phyloP scores from a whole-genome alignment of 2,797 vertebrate genomes.

The Eutrigla gurnardus region DNA sequence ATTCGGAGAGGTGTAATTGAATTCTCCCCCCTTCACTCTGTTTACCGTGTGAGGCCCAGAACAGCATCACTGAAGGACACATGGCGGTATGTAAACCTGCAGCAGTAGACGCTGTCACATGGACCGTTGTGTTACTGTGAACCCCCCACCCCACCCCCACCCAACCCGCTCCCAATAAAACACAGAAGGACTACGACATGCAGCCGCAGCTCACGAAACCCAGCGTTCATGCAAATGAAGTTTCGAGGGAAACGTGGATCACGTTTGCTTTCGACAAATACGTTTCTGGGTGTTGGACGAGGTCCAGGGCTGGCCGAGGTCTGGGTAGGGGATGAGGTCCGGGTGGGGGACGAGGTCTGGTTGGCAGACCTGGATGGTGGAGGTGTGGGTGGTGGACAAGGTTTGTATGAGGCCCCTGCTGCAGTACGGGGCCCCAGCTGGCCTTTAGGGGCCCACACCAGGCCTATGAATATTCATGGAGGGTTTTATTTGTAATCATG shows the following conservation, averaged over 20 bases:
- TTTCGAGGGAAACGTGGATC: too few species aligned
- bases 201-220: too few species aligned
- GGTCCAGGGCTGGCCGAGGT: too few species aligned
- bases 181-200: too few species aligned
- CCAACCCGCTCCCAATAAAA: too few species aligned
- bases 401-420: not conserved
- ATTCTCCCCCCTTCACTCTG: slow-evolving; percentile 41
- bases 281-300: too few species aligned
- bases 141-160: slow-evolving; percentile 2
- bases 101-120: slow-evolving; percentile 16
- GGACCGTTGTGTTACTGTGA: slow-evolving; percentile 18
- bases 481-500: slow-evolving; percentile 24
- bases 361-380: too few species aligned
- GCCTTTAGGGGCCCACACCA: slow-evolving; percentile 25
- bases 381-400: too few species aligned
- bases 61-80: slow-evolving; percentile 52
- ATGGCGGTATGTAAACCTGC: slow-evolving; percentile 33
- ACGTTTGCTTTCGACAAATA: too few species aligned
- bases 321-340: too few species aligned
- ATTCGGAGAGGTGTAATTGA: slow-evolving; percentile 69
- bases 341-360: too few species aligned
- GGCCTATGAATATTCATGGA: slow-evolving; percentile 62
- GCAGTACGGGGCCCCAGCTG: slow-evolving; percentile 42
- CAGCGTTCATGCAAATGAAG: too few species aligned
- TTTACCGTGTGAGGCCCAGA: slow-evolving; percentile 62